Conservation (phyloP, 2,888 invertebrate genomes). For the Linnaemya tessellans region DNA sequence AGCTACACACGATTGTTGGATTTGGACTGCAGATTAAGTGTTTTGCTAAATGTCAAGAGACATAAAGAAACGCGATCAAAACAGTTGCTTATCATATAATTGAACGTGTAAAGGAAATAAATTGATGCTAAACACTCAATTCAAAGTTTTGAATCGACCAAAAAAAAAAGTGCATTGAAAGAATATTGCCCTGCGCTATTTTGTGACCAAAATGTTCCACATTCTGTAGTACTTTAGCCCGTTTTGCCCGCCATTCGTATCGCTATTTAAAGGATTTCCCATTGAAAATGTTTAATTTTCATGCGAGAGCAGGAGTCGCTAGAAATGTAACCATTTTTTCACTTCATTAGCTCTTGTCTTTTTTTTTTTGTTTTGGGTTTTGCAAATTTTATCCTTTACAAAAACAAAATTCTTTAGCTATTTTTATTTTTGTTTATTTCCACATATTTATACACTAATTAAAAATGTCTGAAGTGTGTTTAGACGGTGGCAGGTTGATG, state of each 20-base stretch:
- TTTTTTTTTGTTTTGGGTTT: constrained; percentile 14
- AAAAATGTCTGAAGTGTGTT: constrained; percentile 68
- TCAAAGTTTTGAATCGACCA: too few relatives aligned
- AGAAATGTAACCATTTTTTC: constrained; percentile 45
- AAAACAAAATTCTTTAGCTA: constrained; percentile 2
- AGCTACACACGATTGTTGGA: not conserved
- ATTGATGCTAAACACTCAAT: too few relatives aligned
- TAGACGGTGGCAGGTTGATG: not conserved
- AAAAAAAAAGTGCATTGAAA: too few relatives aligned
- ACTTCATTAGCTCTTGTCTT: constrained; percentile 61
- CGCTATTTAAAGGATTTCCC: not conserved
- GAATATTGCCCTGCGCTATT: too few relatives aligned
- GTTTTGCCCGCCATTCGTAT: not conserved
- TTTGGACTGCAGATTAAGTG: not conserved
- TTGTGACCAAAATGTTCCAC: too few relatives aligned
- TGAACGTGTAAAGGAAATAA: not conserved
- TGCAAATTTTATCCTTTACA: not conserved
- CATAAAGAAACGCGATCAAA: not conserved
- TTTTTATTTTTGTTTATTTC: constrained; percentile 42
- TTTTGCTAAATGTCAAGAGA: not conserved
- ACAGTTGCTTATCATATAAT: not conserved
- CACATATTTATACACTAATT: constrained; percentile 64
- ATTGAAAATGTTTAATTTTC: not conserved
- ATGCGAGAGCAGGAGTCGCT: not conserved
- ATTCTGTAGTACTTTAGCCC: too few relatives aligned